A percentile compares a stretch with the other conserved stretches of the same genome.
These are phyloP conservation scores for Sebastes iracundus DNA, from an alignment of 2,797 vertebrate species.

Conservation along the genomic window DNA sequence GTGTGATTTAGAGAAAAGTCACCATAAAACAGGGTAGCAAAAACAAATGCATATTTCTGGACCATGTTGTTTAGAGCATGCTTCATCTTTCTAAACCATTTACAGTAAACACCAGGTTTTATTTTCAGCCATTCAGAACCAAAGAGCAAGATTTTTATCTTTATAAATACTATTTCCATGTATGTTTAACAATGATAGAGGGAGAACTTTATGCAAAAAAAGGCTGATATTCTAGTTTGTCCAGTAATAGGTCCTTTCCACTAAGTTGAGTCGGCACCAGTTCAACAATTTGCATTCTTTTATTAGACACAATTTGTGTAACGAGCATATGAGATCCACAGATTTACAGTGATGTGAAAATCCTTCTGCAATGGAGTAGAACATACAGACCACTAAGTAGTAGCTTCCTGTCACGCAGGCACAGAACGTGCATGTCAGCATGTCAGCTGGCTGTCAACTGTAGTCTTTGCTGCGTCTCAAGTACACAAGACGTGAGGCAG, in stretches of 20 bases:
- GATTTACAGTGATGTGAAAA: not conserved
- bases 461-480: not conserved
- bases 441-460: not conserved
- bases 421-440: not conserved
- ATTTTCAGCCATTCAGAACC: not conserved
- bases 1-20: not conserved
- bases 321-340: not conserved
- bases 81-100: not conserved
- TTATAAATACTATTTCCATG: not conserved
- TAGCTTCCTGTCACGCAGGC: not conserved
- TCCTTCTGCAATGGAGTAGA: not conserved
- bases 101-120: slow-evolving; percentile 17
- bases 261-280: not conserved
- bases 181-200: not conserved
- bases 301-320: not conserved
- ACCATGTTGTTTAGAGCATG: not conserved
- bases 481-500: not conserved
- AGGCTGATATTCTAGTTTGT: not conserved
- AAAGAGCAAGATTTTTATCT: not conserved
- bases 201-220: not conserved
- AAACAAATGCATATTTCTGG: not conserved
- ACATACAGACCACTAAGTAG: not conserved
- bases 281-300: not conserved
- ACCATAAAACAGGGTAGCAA: not conserved
- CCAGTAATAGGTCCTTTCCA: not conserved